phyloP scores from a whole-genome alignment of 2,113 vertebrate species.

The Benitochromis conjunctus region DNA sequence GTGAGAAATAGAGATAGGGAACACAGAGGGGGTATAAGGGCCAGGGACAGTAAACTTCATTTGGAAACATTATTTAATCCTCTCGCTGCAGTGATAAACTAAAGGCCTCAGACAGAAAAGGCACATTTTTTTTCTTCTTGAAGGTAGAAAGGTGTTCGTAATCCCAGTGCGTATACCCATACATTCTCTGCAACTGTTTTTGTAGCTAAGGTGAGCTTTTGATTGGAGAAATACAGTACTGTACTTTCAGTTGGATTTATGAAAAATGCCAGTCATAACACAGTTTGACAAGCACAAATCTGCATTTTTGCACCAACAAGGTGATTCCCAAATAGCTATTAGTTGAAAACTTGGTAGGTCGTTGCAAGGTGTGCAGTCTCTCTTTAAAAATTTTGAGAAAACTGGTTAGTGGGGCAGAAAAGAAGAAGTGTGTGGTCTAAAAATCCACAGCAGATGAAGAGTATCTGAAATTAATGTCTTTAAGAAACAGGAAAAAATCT shows the following conservation, averaged over 20 bases:
- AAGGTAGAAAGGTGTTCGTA: background rate
- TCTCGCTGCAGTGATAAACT: constrained; percentile 28
- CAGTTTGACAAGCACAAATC: background rate
- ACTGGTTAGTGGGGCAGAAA: background rate
- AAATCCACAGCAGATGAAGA: background rate
- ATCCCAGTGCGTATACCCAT: constrained; percentile 4
- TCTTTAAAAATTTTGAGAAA: background rate
- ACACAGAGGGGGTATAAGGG: constrained; percentile 7
- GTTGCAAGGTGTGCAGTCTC: background rate
- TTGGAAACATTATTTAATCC: constrained; percentile 60
- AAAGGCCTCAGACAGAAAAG: constrained; percentile 20
- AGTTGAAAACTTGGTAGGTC: background rate
- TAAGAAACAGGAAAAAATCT: background rate
- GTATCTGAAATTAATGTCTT: background rate
- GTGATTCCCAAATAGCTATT: background rate
- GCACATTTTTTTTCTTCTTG: background rate
- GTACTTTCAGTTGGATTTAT: background rate
- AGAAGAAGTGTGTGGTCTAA: background rate
- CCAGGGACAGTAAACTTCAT: constrained; percentile 37
- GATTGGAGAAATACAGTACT: background rate
- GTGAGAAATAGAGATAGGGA: constrained; percentile 28
- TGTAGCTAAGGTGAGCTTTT: background rate
- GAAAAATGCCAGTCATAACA: background rate
- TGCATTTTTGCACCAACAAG: background rate
- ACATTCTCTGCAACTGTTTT: background rate